Percentiles rank a stretch among this genome's conserved stretches.
Conservation (phyloP, 2,888 invertebrate species). For the Onthophagus sagittarius region DNA sequence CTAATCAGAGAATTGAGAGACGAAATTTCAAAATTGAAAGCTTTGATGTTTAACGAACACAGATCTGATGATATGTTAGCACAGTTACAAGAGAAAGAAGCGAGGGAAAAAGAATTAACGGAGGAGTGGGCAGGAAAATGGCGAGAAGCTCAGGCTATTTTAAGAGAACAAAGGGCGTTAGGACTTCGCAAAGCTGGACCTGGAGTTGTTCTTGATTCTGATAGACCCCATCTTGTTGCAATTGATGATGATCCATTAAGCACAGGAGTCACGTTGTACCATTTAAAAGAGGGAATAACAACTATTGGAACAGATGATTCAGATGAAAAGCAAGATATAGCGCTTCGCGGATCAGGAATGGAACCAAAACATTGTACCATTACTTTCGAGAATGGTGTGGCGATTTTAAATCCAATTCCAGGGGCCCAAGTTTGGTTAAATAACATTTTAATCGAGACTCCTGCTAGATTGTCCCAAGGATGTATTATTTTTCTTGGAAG, state of each 20-base stretch:
- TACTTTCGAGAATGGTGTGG: conserved; percentile 65
- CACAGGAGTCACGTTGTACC: conserved; percentile 88
- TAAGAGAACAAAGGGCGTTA: conserved; percentile 82
- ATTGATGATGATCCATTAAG: conserved; percentile 87
- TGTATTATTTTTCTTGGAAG: conserved; percentile 62
- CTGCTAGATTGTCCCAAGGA: conserved; percentile 74
- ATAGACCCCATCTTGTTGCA: conserved; percentile 87
- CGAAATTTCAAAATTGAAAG: conserved; percentile 78
- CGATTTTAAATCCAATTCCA: conserved; percentile 69
- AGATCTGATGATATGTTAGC: conserved; percentile 58
- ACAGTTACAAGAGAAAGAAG: conserved; percentile 84
- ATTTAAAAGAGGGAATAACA: conserved; percentile 86
- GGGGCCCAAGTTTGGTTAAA: conserved; percentile 80
- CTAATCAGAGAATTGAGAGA: conserved; percentile 79
- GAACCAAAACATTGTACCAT: conserved; percentile 76
- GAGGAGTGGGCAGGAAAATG: conserved; percentile 94
- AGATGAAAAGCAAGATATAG: conserved; percentile 70
- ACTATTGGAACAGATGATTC: conserved; percentile 77
- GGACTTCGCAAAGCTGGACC: conserved; percentile 83
- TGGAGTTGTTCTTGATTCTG: conserved; percentile 85
- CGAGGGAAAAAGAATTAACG: conserved; percentile 77
- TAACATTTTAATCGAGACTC: conserved; percentile 71
- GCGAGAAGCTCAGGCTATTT: conserved; percentile 83
- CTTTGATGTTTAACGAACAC: conserved; percentile 60
- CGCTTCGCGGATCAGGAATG: conserved; percentile 55